These are phyloP conservation scores for Bettongia penicillata DNA, from an alignment of 2,113 vertebrate species.

Conservation along the genomic window DNA sequence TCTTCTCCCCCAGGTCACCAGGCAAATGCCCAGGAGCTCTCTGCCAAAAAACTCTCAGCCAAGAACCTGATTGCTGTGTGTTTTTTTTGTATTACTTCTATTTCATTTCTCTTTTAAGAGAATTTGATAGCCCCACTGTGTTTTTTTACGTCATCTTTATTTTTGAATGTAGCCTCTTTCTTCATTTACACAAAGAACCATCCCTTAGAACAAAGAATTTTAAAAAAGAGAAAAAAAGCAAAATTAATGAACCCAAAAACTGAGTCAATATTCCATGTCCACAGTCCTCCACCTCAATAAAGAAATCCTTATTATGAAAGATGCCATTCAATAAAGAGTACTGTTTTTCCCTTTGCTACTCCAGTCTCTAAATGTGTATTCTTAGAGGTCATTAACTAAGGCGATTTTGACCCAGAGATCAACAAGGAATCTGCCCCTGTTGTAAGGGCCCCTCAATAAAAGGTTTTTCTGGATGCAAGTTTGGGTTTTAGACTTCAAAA, in stretches of 20 bases:
- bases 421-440: slow-evolving; percentile 61
- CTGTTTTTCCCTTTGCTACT: not conserved
- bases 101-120: not conserved
- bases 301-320: slow-evolving; percentile 5
- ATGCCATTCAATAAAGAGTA: slow-evolving; percentile 17
- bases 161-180: not conserved
- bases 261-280: not conserved
- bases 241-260: not conserved
- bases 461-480: slow-evolving; percentile 66
- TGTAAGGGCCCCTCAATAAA: slow-evolving; percentile 55
- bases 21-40: not conserved
- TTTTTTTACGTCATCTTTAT: not conserved
- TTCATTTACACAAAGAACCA: not conserved
- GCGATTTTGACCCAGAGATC: slow-evolving; percentile 32
- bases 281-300: not conserved
- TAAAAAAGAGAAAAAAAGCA: not conserved
- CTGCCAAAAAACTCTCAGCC: slow-evolving; percentile 12
- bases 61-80: slow-evolving; percentile 18
- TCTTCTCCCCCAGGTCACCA: not conserved
- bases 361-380: slow-evolving; percentile 27
- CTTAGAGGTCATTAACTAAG: slow-evolving; percentile 22
- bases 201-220: not conserved
- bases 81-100: not conserved
- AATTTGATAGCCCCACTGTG: not conserved
- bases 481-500: slow-evolving; percentile 75